Conservation (phyloP, 1,140 invertebrate species). For the Halyomorpha halys region DNA sequence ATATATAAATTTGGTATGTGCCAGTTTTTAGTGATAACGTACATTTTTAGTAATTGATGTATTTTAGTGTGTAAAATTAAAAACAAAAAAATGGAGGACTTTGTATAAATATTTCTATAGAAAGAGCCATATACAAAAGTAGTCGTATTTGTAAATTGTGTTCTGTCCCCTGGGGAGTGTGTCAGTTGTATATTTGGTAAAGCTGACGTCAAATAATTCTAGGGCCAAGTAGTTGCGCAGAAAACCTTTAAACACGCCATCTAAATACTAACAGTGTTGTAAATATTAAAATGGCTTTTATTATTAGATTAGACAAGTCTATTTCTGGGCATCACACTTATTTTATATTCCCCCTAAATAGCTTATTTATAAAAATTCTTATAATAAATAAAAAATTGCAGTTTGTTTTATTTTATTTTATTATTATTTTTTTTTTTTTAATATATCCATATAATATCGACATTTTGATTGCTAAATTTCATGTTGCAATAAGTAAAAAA, state of each 20-base stretch:
- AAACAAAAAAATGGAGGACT: background rate
- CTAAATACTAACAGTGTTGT: constrained; percentile 15
- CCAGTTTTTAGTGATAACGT: constrained; percentile 23
- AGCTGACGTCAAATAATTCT: background rate
- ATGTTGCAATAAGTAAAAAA: no score
- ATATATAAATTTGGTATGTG: constrained; percentile 22
- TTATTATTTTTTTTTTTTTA: background rate
- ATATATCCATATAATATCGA: no score
- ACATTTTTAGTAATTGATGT: constrained; percentile 18
- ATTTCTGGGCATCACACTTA: constrained; percentile 16
- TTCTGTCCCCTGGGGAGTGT: constrained; percentile 7
- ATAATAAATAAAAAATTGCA: no score
- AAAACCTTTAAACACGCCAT: background rate
- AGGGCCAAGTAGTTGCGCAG: background rate
- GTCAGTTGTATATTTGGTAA: constrained; percentile 16
- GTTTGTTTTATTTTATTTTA: background rate
- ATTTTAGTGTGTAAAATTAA: constrained; percentile 19
- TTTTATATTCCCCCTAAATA: background rate
- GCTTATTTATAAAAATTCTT: no score
- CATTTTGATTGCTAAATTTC: no score
- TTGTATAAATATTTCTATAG: constrained; percentile 16
- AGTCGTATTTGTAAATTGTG: constrained; percentile 22
- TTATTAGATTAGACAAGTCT: constrained; percentile 17
- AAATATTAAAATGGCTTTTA: constrained; percentile 17
- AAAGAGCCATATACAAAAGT: constrained; percentile 12